A percentile compares a stretch with the other conserved stretches of the same genome.
Conservation (phyloP, 1,140 invertebrate genomes). For the Condylostylus longicornis region DNA sequence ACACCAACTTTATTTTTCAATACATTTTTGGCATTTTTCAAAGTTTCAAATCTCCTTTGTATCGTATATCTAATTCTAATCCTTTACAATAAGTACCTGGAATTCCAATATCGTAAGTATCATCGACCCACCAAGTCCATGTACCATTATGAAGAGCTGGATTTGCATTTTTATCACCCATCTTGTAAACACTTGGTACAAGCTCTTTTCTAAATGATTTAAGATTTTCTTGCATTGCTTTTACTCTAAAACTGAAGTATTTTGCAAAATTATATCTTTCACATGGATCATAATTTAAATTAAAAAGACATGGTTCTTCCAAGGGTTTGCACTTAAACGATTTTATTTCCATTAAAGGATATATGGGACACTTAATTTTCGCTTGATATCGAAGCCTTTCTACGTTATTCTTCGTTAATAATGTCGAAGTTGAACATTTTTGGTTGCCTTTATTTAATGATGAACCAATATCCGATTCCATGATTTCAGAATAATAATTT, state of each 20-base stretch:
- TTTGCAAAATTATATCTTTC: constrained; percentile 54
- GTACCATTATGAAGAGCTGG: constrained; percentile 14
- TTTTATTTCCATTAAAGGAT: neutral
- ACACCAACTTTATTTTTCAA: no score
- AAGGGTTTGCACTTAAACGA: constrained; percentile 30
- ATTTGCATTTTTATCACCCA: constrained; percentile 12
- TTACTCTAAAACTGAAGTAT: constrained; percentile 14
- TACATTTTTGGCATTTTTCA: no score
- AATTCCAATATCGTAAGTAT: no score
- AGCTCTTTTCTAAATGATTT: constrained; percentile 12
- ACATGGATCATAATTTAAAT: constrained; percentile 60
- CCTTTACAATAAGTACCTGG: no score
- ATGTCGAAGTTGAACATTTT: no score
- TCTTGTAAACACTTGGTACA: constrained; percentile 10
- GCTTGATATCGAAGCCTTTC: constrained; percentile 33
- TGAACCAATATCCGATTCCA: no score
- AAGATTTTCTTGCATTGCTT: constrained; percentile 18
- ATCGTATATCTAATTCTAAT: no score
- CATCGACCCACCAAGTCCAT: constrained; percentile 25
- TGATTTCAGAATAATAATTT: no score
- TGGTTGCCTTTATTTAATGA: no score
- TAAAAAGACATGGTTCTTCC: constrained; percentile 50
- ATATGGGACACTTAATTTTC: constrained; percentile 26
- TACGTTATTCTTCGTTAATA: constrained; percentile 15
- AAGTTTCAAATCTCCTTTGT: no score